These are phyloP conservation scores for Lacerta agilis DNA, from an alignment of 2,797 vertebrate species.

Conservation along the genomic window DNA sequence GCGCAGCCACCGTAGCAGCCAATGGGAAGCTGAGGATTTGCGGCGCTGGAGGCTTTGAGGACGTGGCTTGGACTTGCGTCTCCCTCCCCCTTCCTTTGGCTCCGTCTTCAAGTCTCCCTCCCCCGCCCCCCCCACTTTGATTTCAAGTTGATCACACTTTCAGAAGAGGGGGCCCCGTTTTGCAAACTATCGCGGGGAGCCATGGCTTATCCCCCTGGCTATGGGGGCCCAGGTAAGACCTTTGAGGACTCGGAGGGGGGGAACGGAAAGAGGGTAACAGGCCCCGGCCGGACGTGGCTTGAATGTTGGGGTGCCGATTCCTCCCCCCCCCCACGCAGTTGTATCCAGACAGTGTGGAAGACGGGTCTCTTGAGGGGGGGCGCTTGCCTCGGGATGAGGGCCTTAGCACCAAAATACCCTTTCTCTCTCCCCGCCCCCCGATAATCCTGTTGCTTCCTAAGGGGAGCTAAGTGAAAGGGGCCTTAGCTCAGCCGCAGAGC, in stretches of 20 bases:
- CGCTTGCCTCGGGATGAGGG: neutral
- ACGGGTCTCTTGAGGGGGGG: no score
- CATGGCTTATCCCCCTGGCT: slow-evolving; percentile 36
- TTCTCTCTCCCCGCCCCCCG: neutral
- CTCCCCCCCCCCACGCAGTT: neutral
- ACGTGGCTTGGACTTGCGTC: slow-evolving; percentile 17
- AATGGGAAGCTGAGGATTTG: neutral
- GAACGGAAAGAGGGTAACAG: no score
- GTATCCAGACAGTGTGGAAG: neutral
- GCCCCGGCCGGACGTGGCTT: neutral
- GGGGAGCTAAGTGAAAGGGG: no score
- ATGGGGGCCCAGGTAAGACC: slow-evolving; percentile 22
- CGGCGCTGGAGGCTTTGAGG: slow-evolving; percentile 9
- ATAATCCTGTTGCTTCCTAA: neutral
- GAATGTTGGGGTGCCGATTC: no score
- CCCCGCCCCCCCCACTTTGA: no score
- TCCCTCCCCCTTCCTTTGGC: neutral
- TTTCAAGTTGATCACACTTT: neutral
- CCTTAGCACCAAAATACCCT: neutral
- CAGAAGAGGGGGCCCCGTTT: neutral
- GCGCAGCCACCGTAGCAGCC: neutral
- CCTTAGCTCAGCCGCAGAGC: neutral
- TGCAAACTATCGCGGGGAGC: neutral
- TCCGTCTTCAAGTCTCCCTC: neutral
- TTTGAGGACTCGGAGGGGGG: neutral